Conservation (phyloP, 2,113 vertebrate species). For the Promerops cafer region DNA sequence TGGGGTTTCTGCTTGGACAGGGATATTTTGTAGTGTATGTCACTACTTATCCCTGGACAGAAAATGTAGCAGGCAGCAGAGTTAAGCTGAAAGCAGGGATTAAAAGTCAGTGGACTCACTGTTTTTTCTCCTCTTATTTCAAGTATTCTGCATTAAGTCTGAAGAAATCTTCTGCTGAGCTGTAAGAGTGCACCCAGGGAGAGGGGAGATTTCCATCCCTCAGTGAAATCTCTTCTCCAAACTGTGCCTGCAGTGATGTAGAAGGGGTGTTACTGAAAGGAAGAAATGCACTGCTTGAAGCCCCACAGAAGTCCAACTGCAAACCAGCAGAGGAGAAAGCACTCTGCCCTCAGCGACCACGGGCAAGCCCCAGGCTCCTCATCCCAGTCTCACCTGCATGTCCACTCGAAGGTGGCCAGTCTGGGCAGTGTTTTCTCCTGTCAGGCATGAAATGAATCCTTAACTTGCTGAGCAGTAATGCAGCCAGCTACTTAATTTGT, state of each 20-base stretch:
- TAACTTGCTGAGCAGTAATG: neutral
- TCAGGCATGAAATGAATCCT: neutral
- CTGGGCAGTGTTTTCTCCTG: neutral
- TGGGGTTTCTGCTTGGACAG: neutral
- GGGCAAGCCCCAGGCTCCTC: neutral
- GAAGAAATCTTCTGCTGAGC: neutral
- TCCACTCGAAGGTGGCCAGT: neutral
- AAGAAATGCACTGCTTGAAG: neutral
- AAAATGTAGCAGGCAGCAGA: neutral
- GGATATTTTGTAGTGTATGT: neutral
- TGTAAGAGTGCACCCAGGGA: neutral
- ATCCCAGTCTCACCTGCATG: accelerated
- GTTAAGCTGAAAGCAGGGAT: neutral
- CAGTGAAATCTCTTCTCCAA: neutral
- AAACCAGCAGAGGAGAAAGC: neutral
- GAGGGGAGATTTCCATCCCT: neutral
- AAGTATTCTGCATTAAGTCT: neutral
- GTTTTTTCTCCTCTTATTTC: neutral
- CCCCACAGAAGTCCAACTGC: neutral
- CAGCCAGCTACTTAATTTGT: neutral
- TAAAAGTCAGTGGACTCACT: neutral
- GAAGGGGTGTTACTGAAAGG: neutral
- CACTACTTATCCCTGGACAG: neutral
- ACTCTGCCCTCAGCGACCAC: accelerated
- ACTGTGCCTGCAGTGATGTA: accelerated